A percentile compares a stretch with the other conserved stretches of the same genome.
phyloP scores from a whole-genome alignment of 2,113 vertebrate genomes.

The Dryoscopus gambensis region DNA sequence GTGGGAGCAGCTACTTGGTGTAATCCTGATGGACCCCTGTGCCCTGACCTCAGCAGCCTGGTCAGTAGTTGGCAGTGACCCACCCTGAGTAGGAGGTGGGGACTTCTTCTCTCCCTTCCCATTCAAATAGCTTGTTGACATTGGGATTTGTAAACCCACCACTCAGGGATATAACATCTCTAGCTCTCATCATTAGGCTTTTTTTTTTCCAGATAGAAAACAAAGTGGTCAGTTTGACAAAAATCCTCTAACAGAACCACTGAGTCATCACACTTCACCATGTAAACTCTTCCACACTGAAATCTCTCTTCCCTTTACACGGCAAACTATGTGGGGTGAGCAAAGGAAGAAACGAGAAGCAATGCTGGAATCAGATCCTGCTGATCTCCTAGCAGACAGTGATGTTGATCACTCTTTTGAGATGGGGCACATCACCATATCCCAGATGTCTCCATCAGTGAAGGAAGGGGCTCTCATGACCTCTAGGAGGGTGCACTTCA shows the following conservation, averaged over 20 bases:
- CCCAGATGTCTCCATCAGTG: neutral
- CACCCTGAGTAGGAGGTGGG: neutral
- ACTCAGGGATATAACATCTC: neutral
- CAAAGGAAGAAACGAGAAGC: neutral
- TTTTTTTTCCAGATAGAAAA: neutral
- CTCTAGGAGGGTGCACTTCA: neutral
- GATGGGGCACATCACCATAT: neutral
- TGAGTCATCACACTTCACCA: neutral
- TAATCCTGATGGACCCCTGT: neutral
- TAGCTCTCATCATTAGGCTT: neutral
- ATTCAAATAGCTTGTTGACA: neutral
- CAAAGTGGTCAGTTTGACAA: neutral
- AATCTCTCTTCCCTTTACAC: neutral
- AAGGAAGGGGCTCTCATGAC: neutral
- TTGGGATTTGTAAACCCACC: neutral
- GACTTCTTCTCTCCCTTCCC: neutral
- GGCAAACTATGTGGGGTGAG: neutral
- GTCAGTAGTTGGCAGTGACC: neutral
- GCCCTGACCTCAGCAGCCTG: neutral
- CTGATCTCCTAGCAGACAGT: neutral
- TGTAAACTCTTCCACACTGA: neutral
- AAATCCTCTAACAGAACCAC: neutral
- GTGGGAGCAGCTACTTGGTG: neutral
- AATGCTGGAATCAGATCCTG: neutral
- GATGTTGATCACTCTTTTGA: neutral